Evolutionary conservation across 2,888 invertebrate genomes (phyloP).

Genomic region (Balanococcus diminutus): DNA sequence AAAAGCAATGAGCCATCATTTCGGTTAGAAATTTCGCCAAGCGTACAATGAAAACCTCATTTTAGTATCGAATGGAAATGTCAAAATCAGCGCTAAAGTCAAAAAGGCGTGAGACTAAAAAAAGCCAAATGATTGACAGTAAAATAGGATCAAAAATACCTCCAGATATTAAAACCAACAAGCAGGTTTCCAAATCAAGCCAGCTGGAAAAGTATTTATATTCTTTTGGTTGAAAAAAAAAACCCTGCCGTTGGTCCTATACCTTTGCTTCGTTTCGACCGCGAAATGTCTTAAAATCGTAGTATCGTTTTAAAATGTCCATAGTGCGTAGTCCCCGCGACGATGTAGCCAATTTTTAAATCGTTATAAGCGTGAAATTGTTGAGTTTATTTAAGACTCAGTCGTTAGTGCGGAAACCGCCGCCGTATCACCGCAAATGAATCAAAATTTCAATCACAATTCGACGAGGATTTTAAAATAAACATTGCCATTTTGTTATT

Average conservation of each 20-base stretch:
- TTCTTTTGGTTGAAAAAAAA: constrained; percentile 22
- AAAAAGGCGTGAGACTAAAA: constrained; percentile 48
- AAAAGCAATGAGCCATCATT: constrained; percentile 38
- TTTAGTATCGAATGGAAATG: constrained; percentile 44
- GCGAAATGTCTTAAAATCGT: neutral
- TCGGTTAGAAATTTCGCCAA: constrained; percentile 36
- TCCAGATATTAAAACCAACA: constrained; percentile 29
- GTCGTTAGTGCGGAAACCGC: no score
- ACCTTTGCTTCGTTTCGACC: neutral
- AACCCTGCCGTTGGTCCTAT: neutral
- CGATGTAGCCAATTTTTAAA: neutral
- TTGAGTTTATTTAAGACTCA: neutral
- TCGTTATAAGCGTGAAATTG: constrained; percentile 5
- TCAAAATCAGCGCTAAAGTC: constrained; percentile 48
- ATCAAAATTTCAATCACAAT: neutral
- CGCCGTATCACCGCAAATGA: neutral
- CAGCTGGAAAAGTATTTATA: constrained; percentile 39
- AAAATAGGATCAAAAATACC: constrained; percentile 41
- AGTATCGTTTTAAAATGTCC: neutral
- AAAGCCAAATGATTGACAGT: constrained; percentile 44
- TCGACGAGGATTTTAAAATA: neutral
- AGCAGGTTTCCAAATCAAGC: neutral
- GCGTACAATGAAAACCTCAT: constrained; percentile 36
- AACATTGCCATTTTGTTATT: neutral
- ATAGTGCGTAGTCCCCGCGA: neutral